A percentile compares a stretch with the other conserved stretches of the same genome.
Evolutionary conservation across 2,113 vertebrate species (phyloP).

Genomic region (Heterocephalus glaber): DNA sequence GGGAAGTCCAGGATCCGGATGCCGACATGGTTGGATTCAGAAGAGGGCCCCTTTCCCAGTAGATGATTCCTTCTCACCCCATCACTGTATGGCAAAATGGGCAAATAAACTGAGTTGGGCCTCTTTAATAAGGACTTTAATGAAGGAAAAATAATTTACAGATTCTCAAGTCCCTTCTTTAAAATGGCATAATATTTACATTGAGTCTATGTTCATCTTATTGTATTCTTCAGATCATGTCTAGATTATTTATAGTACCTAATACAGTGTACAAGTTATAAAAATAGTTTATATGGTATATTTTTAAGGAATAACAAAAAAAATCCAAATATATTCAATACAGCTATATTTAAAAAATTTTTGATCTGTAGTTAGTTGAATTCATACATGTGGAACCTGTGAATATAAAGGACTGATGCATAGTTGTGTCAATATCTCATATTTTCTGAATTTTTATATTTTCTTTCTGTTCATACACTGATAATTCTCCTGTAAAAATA

Average conservation of each 20-base stretch:
- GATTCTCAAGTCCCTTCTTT: neutral
- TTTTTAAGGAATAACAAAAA: neutral
- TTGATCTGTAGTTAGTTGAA: neutral
- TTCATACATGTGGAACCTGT: neutral
- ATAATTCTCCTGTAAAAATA: neutral
- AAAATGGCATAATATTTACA: neutral
- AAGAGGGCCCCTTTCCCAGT: neutral
- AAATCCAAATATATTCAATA: neutral
- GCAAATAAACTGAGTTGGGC: neutral
- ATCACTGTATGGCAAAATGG: neutral
- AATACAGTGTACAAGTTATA: neutral
- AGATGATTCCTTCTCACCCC: neutral
- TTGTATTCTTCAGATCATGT: neutral
- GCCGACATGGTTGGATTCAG: neutral
- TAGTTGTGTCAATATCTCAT: neutral
- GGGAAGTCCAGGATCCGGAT: neutral
- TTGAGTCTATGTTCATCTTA: neutral
- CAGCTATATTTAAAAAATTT: neutral
- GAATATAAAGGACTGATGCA: neutral
- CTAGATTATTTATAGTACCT: neutral
- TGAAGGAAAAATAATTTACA: neutral
- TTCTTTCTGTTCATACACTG: neutral
- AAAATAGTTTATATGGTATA: neutral
- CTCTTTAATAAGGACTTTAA: neutral
- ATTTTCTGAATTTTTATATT: neutral